Percentiles rank a stretch among this genome's conserved stretches.
Evolutionary conservation across 2,797 vertebrate genomes (phyloP).

Genomic region (Dermochelys coriacea): DNA sequence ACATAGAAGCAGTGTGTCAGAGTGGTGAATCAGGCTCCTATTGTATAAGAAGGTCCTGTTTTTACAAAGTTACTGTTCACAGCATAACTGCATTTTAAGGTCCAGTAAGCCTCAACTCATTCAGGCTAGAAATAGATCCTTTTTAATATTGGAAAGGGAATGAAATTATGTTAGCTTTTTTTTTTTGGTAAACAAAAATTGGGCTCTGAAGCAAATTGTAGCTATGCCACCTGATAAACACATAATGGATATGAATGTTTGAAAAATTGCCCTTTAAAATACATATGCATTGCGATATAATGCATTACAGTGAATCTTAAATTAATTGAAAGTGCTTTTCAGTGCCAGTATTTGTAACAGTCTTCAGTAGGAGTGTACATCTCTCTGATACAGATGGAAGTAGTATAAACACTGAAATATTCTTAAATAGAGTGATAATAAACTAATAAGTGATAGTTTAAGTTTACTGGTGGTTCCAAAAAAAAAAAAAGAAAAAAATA

Average conservation of each 20-base stretch:
- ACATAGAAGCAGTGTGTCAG: background rate
- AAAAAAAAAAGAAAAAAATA: background rate
- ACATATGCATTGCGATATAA: background rate
- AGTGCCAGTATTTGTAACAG: accelerated
- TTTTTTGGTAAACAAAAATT: background rate
- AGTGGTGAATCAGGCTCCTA: background rate
- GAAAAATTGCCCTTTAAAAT: background rate
- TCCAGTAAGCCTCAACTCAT: background rate
- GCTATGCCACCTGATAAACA: background rate
- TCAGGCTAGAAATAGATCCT: background rate
- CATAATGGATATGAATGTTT: background rate
- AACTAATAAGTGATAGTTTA: background rate
- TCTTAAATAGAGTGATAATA: background rate
- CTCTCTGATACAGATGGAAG: background rate
- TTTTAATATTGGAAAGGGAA: background rate
- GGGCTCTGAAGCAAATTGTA: background rate
- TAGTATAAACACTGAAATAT: background rate
- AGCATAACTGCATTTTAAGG: background rate
- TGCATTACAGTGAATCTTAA: background rate
- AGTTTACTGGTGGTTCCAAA: background rate
- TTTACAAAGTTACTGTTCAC: background rate
- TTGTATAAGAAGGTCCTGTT: accelerated
- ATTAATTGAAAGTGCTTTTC: background rate
- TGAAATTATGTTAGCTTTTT: background rate
- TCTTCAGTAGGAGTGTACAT: accelerated